Percentiles rank a stretch among this genome's conserved stretches.
Conservation (phyloP, 2,888 invertebrate species). For the Druceiella hillmani region DNA sequence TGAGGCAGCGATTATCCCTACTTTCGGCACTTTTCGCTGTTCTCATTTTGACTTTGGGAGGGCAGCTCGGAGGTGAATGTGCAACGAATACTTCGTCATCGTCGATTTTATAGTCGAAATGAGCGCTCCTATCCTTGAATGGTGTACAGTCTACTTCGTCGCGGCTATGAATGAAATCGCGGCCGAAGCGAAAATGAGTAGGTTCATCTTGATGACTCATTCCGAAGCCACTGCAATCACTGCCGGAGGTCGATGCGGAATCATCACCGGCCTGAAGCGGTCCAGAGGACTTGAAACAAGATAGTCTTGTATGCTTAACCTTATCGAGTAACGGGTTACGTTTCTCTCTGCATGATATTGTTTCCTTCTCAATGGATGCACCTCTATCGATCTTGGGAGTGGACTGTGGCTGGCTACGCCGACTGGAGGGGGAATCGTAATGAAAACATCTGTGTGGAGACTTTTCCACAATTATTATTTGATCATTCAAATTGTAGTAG, state of each 20-base stretch:
- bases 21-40: slow-evolving; percentile 39
- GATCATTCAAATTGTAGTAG: slow-evolving; percentile 61
- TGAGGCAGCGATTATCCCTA: slow-evolving; percentile 45
- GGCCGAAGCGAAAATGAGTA: slow-evolving; percentile 35
- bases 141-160: slow-evolving; percentile 47
- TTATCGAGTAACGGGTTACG: slow-evolving; percentile 65
- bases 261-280: slow-evolving; percentile 47
- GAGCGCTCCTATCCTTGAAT: slow-evolving; percentile 40
- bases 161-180: slow-evolving; percentile 37
- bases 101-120: slow-evolving; percentile 24
- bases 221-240: slow-evolving; percentile 49
- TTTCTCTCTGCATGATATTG: slow-evolving; percentile 56
- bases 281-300: slow-evolving; percentile 59
- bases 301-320: slow-evolving; percentile 64
- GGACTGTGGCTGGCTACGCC: slow-evolving; percentile 42
- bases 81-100: slow-evolving; percentile 46
- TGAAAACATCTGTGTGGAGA: slow-evolving; percentile 46
- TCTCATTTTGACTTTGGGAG: slow-evolving; percentile 25
- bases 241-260: slow-evolving; percentile 47
- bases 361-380: slow-evolving; percentile 52
- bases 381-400: slow-evolving; percentile 46
- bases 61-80: too few relatives aligned
- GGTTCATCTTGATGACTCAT: slow-evolving; percentile 37
- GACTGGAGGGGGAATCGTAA: slow-evolving; percentile 37
- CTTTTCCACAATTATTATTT: slow-evolving; percentile 55